Conservation (phyloP, 2,888 invertebrate species). For the Tanaodytes sp. region DNA sequence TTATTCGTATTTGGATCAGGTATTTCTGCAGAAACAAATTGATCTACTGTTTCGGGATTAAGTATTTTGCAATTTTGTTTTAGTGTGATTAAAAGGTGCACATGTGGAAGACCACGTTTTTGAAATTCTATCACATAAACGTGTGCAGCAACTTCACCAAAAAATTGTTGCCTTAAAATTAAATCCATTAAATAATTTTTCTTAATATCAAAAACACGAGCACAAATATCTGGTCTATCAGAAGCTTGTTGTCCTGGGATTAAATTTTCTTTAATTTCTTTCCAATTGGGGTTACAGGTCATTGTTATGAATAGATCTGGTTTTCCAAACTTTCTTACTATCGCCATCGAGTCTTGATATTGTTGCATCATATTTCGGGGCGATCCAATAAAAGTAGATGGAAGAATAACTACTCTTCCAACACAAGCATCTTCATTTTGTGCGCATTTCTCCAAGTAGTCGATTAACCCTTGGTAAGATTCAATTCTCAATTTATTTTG, state of each 20-base stretch:
- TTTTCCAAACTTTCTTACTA: not conserved
- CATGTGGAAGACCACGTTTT: conserved; percentile 4
- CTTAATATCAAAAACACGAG: conserved; percentile 4
- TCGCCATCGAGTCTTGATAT: not conserved
- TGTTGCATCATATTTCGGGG: not conserved
- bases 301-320: not conserved
- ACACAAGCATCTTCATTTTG: not conserved
- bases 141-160: not conserved
- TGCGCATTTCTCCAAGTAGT: not conserved
- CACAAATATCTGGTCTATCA: conserved; percentile 2
- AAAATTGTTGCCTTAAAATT: conserved; percentile 2
- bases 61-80: not conserved
- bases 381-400: conserved; percentile 3
- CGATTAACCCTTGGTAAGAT: not conserved
- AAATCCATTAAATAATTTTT: conserved; percentile 7
- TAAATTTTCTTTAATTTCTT: not conserved
- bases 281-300: not conserved
- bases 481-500: not conserved
- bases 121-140: conserved; percentile 5
- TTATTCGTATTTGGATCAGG: not conserved
- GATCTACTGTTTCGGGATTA: not conserved
- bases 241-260: not conserved
- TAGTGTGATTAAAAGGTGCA: conserved; percentile 1
- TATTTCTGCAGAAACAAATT: conserved; percentile 6
- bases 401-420: not conserved